Evolutionary conservation across 2,113 vertebrate genomes (phyloP), one percentile per base, ranked within the genome.

Genomic region (Calyptomena viridis): DNA sequence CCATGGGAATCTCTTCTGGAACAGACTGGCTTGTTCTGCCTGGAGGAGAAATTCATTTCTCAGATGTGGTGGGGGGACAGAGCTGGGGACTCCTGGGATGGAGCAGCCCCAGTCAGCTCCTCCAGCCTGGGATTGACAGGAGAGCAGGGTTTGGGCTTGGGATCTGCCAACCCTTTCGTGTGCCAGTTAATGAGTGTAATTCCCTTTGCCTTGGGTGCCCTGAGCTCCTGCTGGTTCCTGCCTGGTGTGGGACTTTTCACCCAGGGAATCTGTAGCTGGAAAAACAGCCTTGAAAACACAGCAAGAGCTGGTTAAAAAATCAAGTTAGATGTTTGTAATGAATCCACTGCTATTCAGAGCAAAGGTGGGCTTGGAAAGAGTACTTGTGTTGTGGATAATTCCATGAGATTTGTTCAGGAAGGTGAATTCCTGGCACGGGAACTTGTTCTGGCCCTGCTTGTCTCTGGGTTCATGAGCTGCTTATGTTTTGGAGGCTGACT

Each of bases 181-280:
- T 81, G 56, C 75, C 19, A 1, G 25, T 58, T 87, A 47, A 90
- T 74, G 64, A 12, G 18, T 49, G 58, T 68, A 60, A 82, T 85
- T 95, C 67, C 53, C 58, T 68, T 74, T 0, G 62, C 84, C 47
- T n/a, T 63, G 53, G 77, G 64, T 89, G 84, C 69, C 8, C 15
- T 16, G 84, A 87, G 73, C 56, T 91, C 72, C 72, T 77, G 79
- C 80, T 33, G 76, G 39, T 31, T 84, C 69, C 50, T 89, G 68
- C 76, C 91, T 0, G 0, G 8, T 0, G 0, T 16, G 2, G 4
- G 67, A 39, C 47, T 46, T 12, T 44, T 20, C 22, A 2, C 66
- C 33, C 37, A 30, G 64, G 49, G 66, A 58, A 18, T 82, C 27
- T 7, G 19, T 39, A 72, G 39, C 40, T 85, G 64, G 67, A 39